Evolutionary conservation across 2,797 vertebrate species (phyloP).

Genomic region (Capromys pilorides): DNA sequence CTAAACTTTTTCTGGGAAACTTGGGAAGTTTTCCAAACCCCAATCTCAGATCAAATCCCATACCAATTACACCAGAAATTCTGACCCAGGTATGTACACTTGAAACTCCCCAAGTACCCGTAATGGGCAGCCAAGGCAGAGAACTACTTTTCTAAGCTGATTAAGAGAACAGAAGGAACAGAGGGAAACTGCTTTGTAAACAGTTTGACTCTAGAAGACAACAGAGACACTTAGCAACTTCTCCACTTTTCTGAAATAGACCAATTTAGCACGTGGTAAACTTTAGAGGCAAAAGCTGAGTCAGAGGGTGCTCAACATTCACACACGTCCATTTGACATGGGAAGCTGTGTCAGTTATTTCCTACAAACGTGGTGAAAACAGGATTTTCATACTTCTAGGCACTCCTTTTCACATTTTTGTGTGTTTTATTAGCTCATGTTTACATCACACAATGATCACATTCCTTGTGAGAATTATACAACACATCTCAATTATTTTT

Average conservation of each 20-base stretch:
- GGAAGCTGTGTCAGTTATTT: not conserved
- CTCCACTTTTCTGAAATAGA: not conserved
- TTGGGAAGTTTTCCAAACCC: not conserved
- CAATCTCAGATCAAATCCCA: not conserved
- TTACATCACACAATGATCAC: not conserved
- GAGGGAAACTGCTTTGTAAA: not conserved
- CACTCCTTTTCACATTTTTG: not conserved
- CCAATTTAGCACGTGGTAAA: not conserved
- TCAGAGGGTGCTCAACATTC: not conserved
- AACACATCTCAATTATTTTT: not conserved
- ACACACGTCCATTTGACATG: not conserved
- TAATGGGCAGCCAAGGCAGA: not conserved
- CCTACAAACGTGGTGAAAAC: not conserved
- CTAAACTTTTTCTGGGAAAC: not conserved
- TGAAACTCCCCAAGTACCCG: not conserved
- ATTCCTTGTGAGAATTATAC: not conserved
- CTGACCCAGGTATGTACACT: not conserved
- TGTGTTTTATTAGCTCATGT: not conserved
- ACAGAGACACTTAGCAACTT: not conserved
- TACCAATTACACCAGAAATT: conserved; percentile 22
- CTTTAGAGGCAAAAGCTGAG: not conserved
- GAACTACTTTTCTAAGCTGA: conserved; percentile 34
- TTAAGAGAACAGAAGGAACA: not conserved
- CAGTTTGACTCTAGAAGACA: conserved; percentile 9
- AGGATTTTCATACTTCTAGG: not conserved